Evolutionary conservation across 2,113 vertebrate species (phyloP).

Genomic region (Phocoena phocoena): DNA sequence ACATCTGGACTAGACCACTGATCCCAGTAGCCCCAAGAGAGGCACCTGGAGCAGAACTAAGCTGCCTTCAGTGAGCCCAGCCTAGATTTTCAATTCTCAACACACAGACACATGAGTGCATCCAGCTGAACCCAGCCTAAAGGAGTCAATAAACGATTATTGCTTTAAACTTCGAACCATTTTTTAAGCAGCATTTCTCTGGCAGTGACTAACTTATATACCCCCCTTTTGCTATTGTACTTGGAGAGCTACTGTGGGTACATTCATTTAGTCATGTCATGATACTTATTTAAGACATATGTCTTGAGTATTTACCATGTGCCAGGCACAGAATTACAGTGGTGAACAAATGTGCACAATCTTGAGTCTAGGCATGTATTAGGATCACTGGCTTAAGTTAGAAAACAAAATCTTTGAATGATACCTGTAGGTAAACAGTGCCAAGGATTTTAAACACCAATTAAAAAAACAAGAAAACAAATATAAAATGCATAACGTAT

Average conservation of each 20-base stretch:
- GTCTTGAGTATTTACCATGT: background rate
- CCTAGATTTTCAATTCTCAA: background rate
- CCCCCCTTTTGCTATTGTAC: background rate
- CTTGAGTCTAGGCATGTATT: background rate
- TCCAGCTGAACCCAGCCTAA: background rate
- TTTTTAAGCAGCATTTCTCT: background rate
- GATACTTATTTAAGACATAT: background rate
- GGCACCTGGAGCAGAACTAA: background rate
- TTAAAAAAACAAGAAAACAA: slow-evolving; percentile 24
- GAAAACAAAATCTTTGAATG: background rate
- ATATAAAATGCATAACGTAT: background rate
- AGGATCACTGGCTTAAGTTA: background rate
- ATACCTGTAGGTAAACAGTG: background rate
- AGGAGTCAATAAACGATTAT: background rate
- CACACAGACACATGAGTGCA: background rate
- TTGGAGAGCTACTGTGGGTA: background rate
- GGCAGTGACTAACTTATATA: background rate
- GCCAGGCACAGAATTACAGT: background rate
- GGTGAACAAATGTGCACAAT: background rate
- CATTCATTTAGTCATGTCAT: background rate
- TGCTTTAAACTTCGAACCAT: background rate
- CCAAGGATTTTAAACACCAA: background rate
- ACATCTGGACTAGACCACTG: background rate
- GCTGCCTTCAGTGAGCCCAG: background rate
- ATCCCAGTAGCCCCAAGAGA: background rate